Evolutionary conservation across 1,140 invertebrate species (phyloP).

Genomic region (Drosophila rufa): DNA sequence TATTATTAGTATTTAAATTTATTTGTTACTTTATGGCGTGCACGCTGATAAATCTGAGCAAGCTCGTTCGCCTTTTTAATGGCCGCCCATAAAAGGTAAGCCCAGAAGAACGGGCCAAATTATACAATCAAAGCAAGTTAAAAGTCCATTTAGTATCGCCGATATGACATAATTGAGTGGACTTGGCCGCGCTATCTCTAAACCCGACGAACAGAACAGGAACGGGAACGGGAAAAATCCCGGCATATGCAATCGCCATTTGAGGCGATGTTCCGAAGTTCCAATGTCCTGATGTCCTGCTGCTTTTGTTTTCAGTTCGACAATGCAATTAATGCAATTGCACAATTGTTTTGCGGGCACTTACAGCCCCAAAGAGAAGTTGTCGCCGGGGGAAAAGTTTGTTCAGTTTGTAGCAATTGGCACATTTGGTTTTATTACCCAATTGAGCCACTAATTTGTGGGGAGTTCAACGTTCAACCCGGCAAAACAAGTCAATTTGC

Average conservation of each 20-base stretch:
- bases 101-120: conserved; percentile 50
- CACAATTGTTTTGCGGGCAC: conserved; percentile 66
- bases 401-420: conserved; percentile 66
- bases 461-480: conserved; percentile 51
- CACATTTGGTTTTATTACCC: conserved; percentile 83
- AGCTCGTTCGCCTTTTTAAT: conserved; percentile 71
- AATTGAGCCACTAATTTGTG: conserved; percentile 81
- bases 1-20: conserved; percentile 84
- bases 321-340: conserved; percentile 80
- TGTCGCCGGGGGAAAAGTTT: conserved; percentile 51
- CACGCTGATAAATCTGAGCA: conserved; percentile 78
- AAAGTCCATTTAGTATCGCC: conserved; percentile 76
- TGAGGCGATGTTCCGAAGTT: conserved; percentile 48
- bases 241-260: conserved; percentile 72
- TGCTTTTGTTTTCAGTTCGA: conserved; percentile 62
- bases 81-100: conserved; percentile 77
- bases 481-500: conserved; percentile 66
- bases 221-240: conserved; percentile 39
- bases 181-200: conserved; percentile 52
- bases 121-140: conserved; percentile 77
- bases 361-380: conserved; percentile 22
- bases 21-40: conserved; percentile 82
- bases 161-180: conserved; percentile 79
- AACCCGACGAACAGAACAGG: conserved; percentile 1
- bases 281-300: conserved; percentile 42